Evolutionary conservation across 2,888 invertebrate species (phyloP).

Genomic region (Tinea trinotella): DNA sequence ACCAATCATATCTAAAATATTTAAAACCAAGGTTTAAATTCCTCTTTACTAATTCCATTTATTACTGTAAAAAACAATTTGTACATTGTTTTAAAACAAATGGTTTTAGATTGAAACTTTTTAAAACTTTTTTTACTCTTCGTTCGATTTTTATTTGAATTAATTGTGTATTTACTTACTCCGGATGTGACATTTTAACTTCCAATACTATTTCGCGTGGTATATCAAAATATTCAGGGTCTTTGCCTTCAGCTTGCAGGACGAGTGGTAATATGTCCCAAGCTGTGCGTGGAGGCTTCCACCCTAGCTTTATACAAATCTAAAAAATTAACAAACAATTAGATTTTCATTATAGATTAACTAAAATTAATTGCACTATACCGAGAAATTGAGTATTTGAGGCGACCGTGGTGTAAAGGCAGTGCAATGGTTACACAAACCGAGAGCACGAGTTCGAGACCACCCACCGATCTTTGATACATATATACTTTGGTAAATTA

Average conservation of each 20-base stretch:
- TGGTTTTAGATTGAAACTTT: neutral
- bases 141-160: neutral
- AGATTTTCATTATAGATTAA: too few relatives aligned
- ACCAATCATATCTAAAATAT: conserved; percentile 89
- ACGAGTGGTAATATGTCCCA: conserved; percentile 94
- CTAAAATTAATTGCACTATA: neutral
- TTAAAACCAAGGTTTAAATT: neutral
- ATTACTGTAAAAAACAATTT: neutral
- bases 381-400: too few relatives aligned
- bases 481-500: neutral
- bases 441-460: too few relatives aligned
- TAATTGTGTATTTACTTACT: conserved; percentile 71
- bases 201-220: conserved; percentile 90
- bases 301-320: conserved; percentile 91
- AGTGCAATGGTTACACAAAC: too few relatives aligned
- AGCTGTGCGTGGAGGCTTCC: conserved; percentile 82
- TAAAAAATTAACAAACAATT: too few relatives aligned
- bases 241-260: conserved; percentile 92
- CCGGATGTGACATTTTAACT: conserved; percentile 88
- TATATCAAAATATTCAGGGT: conserved; percentile 94
- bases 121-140: neutral
- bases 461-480: too few relatives aligned
- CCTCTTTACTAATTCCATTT: neutral
- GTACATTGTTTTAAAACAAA: neutral
- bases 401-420: too few relatives aligned